Percentiles rank a stretch among this genome's conserved stretches.
Evolutionary conservation across 2,888 invertebrate genomes (phyloP).

Genomic region (Scelioninae gen. 2): DNA sequence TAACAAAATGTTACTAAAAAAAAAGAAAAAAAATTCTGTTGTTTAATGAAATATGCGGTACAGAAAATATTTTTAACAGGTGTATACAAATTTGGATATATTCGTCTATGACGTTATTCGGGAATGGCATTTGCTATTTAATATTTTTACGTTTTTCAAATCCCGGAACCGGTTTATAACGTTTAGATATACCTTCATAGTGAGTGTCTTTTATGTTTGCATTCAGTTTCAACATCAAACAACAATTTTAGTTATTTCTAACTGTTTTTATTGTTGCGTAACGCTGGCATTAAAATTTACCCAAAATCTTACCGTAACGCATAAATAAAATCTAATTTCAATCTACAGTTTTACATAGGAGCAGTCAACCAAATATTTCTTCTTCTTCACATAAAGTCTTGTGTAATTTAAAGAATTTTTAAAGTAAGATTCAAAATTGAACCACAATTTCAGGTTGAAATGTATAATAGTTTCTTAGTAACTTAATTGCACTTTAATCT

Average conservation of each 20-base stretch:
- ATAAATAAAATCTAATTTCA: constrained; percentile 17
- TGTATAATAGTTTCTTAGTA: too few species aligned
- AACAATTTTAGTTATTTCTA: constrained; percentile 43
- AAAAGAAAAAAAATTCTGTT: not conserved
- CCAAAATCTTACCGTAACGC: constrained; percentile 29
- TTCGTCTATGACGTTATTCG: not conserved
- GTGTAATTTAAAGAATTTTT: too few species aligned
- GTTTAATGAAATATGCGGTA: not conserved
- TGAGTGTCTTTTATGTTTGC: constrained; percentile 47
- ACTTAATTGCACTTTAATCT: too few species aligned
- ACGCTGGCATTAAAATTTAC: constrained; percentile 28
- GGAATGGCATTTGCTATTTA: not conserved
- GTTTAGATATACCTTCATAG: constrained; percentile 23
- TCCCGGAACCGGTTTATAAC: constrained; percentile 49
- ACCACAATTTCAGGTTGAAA: too few species aligned
- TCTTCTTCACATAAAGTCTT: too few species aligned
- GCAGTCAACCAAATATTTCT: constrained; percentile 1
- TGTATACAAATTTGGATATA: not conserved
- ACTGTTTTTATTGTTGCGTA: constrained; percentile 37
- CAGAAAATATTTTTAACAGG: too few species aligned
- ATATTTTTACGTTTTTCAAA: constrained; percentile 26
- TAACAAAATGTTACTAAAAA: too few species aligned
- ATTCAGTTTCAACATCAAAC: constrained; percentile 44
- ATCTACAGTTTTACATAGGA: not conserved
- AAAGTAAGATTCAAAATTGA: too few species aligned